phyloP scores from a whole-genome alignment of 1,140 invertebrate genomes.

The Bathynomus jamesi region DNA sequence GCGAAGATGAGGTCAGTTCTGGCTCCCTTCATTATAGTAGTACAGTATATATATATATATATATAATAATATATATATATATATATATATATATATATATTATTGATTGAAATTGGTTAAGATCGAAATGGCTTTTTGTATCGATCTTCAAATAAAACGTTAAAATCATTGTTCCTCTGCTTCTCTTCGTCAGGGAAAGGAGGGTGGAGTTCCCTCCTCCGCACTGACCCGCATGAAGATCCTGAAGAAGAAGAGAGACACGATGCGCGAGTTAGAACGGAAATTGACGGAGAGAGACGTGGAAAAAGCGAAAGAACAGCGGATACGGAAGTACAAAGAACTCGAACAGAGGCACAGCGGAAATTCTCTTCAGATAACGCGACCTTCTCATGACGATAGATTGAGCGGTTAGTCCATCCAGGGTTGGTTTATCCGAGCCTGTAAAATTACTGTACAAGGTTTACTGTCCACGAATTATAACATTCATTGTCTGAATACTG shows the following conservation, averaged over 20 bases:
- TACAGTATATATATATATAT: too few species aligned
- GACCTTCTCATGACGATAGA: neutral
- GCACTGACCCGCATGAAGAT: neutral
- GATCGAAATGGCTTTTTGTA: too few species aligned
- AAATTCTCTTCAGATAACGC: neutral
- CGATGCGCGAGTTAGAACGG: neutral
- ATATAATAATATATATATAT: neutral
- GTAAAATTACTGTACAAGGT: too few species aligned
- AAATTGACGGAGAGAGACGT: neutral
- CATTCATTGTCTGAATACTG: too few species aligned
- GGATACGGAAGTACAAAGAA: neutral
- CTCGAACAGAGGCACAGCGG: neutral
- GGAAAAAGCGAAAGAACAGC: neutral
- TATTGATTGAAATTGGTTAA: neutral
- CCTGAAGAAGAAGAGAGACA: neutral
- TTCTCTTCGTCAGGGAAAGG: neutral
- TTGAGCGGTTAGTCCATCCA: too few species aligned
- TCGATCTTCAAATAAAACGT: too few species aligned
- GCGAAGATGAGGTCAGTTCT: neutral
- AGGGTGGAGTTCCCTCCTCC: neutral
- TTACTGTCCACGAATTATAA: too few species aligned
- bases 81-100: neutral
- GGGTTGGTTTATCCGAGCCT: too few species aligned
- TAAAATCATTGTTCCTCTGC: neutral
- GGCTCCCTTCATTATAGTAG: too few species aligned